phyloP scores from a whole-genome alignment of 1,140 invertebrate species.

The Zeugodacus cucurbitae region DNA sequence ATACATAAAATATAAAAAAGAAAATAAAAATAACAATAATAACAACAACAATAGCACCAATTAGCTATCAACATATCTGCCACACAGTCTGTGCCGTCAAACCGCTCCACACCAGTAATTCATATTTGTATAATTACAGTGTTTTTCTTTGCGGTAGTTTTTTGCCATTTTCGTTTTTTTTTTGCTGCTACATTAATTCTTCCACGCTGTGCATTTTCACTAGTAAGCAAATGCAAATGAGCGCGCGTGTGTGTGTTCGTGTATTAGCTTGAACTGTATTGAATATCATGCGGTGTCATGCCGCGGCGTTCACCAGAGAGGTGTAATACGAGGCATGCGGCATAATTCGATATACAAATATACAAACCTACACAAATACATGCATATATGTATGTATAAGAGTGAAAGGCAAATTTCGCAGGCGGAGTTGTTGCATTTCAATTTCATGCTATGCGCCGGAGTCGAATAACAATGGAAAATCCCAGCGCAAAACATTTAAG shows the following conservation, averaged over 20 bases:
- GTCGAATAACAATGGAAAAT: constrained; percentile 12
- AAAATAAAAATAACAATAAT: neutral
- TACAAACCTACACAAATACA: neutral
- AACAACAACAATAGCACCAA: neutral
- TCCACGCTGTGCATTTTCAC: neutral
- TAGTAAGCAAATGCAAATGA: neutral
- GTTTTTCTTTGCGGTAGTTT: neutral
- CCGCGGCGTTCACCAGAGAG: neutral
- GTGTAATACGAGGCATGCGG: neutral
- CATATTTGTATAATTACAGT: constrained; percentile 17
- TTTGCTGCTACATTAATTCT: constrained; percentile 15
- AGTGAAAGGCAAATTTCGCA: neutral
- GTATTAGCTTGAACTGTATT: neutral
- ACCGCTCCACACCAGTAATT: neutral
- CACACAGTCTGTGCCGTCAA: neutral
- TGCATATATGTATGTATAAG: neutral
- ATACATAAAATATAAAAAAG: neutral
- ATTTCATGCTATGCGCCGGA: neutral
- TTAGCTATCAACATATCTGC: neutral
- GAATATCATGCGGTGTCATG: neutral
- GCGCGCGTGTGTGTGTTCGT: neutral
- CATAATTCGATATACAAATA: neutral
- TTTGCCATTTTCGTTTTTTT: neutral
- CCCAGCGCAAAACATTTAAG: neutral
- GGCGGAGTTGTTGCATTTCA: neutral